Evolutionary conservation across 2,888 invertebrate species (phyloP), one percentile per base, ranked within the genome.

Genomic region (Blastobasis adustella): DNA sequence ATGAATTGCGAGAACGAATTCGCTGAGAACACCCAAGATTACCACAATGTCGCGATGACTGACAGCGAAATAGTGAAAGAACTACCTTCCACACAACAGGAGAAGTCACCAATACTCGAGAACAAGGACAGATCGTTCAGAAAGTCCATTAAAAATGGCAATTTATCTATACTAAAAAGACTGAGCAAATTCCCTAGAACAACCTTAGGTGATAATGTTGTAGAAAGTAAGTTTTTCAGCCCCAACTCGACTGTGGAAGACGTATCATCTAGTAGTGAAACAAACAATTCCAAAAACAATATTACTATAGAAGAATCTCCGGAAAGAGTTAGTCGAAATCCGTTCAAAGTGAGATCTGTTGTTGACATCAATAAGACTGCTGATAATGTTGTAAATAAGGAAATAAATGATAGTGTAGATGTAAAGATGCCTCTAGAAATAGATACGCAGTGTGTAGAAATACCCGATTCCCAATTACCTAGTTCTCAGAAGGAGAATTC

Each of bases 171-270:
- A 1, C 58, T 89, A 1, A 88, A 84, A 63, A 82, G 78, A 69
- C 62, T 90, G 2, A 91, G 90, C 60, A 82, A 79, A 58, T 91
- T 91, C 55, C 85, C 88, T 51, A 73, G 86, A 60, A 90, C 90
- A 0, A 62, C 83, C 1, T 57, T 87, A 50, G 79, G 78, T 50
- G 68, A 75, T 49, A 76, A 82, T 64, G 71, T 90, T n/a, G 88
- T 92, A 4, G 89, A 90, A 62, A 92, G 92, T 62, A 89, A 90
- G 51, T 92, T 91, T 69, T 92, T 92, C 62, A 70, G 69, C 53
- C 53, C 69, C 0, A 70, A 71, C 46, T 50, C 59, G 59, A 54
- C 66, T 63, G 55, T 56, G 54, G 54, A 45, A 50, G 41, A 55
- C 44, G 51, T 52, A 0, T 55, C 48, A 9, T 53, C 59, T 48